Percentiles rank a stretch among this genome's conserved stretches.
Evolutionary conservation across 2,797 vertebrate species (phyloP).

Genomic region (Danio tinwini): DNA sequence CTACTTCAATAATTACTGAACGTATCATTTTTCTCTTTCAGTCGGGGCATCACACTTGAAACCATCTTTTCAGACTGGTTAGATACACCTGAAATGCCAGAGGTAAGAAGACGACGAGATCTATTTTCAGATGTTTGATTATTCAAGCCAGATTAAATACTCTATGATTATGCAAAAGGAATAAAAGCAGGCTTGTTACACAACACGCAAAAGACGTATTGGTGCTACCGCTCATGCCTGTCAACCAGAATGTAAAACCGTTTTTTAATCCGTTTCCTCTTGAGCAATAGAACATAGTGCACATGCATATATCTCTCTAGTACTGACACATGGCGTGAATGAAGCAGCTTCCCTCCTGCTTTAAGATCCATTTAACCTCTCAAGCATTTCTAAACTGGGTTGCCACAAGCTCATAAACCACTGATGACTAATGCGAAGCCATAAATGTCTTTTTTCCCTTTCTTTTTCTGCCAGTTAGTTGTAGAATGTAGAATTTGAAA

Average conservation of each 20-base stretch:
- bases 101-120: conserved; percentile 77
- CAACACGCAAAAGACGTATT: conserved; percentile 20
- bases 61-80: conserved; percentile 90
- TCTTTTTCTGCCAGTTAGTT: conserved; percentile 36
- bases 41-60: conserved; percentile 84
- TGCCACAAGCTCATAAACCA: conserved; percentile 24
- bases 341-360: conserved; percentile 24
- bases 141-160: conserved; percentile 32
- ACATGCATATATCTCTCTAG: background rate
- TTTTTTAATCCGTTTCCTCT: conserved; percentile 36
- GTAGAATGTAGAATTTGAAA: conserved; percentile 42
- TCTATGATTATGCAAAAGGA: conserved; percentile 33
- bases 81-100: conserved; percentile 89
- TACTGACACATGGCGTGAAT: conserved; percentile 24
- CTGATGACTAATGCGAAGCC: conserved; percentile 37
- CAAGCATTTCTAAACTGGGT: conserved; percentile 40
- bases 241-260: conserved; percentile 10
- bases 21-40: conserved; percentile 77
- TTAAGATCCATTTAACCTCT: conserved; percentile 43
- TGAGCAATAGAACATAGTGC: conserved; percentile 19
- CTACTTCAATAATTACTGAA: conserved; percentile 47
- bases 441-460: conserved; percentile 6
- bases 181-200: conserved; percentile 42
- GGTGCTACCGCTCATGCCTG: background rate
- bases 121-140: conserved; percentile 37